Conservation (phyloP, 2,797 vertebrate species). For the Pseudotriccus pelzelni region DNA sequence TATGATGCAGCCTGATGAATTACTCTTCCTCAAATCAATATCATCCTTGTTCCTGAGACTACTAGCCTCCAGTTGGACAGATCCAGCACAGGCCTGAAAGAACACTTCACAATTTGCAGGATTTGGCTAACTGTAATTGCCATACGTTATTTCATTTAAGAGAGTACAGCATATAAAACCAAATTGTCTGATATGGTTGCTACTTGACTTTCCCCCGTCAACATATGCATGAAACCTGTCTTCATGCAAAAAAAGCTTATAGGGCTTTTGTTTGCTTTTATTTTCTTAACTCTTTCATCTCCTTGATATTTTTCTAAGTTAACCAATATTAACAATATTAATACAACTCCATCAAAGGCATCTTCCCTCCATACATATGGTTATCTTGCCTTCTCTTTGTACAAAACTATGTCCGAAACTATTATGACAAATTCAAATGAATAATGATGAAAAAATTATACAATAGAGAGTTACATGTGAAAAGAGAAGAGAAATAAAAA, state of each 20-base stretch:
- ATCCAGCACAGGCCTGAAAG: background rate
- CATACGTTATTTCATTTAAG: background rate
- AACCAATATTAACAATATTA: background rate
- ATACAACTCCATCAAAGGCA: background rate
- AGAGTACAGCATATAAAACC: background rate
- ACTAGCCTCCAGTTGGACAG: background rate
- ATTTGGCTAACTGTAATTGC: background rate
- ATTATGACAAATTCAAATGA: background rate
- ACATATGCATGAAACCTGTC: background rate
- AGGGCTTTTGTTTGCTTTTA: background rate
- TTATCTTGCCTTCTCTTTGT: background rate
- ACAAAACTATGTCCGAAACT: background rate
- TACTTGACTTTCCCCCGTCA: background rate
- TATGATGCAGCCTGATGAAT: background rate
- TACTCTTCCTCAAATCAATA: background rate
- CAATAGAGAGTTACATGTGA: background rate
- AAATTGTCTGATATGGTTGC: background rate
- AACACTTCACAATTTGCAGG: background rate
- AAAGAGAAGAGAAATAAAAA: background rate
- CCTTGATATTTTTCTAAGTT: background rate
- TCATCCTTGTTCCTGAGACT: background rate
- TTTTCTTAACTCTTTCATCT: background rate
- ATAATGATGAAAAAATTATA: background rate
- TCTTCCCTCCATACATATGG: background rate
- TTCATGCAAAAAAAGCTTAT: background rate